A percentile compares a stretch with the other conserved stretches of the same genome.
These are phyloP conservation scores for Corythornis vintsioides DNA, from an alignment of 2,113 vertebrate genomes.

Conservation along the genomic window DNA sequence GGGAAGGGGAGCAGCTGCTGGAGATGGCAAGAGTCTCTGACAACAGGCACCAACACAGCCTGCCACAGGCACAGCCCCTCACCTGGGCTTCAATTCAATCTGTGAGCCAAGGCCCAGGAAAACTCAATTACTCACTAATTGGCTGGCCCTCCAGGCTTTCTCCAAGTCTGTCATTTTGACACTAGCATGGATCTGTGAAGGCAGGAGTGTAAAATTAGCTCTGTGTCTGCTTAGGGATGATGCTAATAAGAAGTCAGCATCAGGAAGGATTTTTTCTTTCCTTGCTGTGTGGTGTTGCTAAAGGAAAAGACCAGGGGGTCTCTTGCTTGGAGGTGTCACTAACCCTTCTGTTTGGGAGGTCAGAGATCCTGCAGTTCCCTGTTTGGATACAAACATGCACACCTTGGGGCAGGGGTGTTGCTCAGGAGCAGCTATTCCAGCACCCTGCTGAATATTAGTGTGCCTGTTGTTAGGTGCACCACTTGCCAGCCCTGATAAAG, in stretches of 20 bases:
- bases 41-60: not conserved
- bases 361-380: not conserved
- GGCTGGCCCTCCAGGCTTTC: not conserved
- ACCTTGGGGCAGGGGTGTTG: not conserved
- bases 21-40: rapidly evolving
- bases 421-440: not conserved
- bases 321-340: not conserved
- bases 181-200: not conserved
- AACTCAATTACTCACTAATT: not conserved
- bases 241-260: not conserved
- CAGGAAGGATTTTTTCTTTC: not conserved
- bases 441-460: not conserved
- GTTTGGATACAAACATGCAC: not conserved
- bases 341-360: not conserved
- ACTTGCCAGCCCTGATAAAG: not conserved
- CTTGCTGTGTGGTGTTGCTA: not conserved
- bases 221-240: not conserved
- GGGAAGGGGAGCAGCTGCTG: not conserved
- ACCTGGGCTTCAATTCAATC: not conserved
- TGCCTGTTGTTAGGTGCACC: not conserved
- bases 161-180: not conserved
- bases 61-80: rapidly evolving
- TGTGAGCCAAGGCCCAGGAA: not conserved
- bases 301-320: not conserved
- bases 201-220: not conserved